These are phyloP conservation scores for Pherbina coryleti DNA, from an alignment of 2,888 invertebrate species.

Conservation along the genomic window DNA sequence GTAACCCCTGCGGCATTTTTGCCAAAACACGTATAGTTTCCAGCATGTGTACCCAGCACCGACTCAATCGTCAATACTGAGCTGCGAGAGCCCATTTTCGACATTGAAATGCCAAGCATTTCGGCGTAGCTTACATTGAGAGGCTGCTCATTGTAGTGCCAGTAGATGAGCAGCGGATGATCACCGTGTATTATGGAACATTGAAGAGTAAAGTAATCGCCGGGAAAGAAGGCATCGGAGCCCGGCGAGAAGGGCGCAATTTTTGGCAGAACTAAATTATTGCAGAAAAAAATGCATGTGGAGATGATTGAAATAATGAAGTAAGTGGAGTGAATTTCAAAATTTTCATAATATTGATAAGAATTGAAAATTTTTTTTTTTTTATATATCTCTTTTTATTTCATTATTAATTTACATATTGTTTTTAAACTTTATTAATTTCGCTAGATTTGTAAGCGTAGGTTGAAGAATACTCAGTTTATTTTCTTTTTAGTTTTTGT, in stretches of 20 bases:
- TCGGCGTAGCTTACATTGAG: conserved; percentile 72
- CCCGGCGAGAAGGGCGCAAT: conserved; percentile 84
- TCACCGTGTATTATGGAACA: conserved; percentile 83
- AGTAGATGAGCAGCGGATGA: conserved; percentile 80
- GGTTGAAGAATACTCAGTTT: no score
- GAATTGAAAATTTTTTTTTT: no score
- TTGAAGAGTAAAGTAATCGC: conserved; percentile 75
- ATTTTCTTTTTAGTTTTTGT: no score
- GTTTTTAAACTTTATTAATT: no score
- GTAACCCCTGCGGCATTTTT: conserved; percentile 76
- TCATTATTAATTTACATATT: no score
- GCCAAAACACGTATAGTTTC: conserved; percentile 78
- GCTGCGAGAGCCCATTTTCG: conserved; percentile 71
- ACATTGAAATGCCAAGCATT: conserved; percentile 68
- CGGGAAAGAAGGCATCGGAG: conserved; percentile 78
- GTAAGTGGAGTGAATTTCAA: neutral
- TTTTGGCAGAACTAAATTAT: conserved; percentile 78
- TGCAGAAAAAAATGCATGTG: no score
- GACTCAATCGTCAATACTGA: conserved; percentile 75
- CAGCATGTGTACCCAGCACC: conserved; percentile 75
- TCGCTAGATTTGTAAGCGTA: no score
- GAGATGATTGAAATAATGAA: no score
- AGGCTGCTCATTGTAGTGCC: conserved; percentile 76
- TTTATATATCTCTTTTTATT: no score
- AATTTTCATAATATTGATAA: neutral